Conservation (phyloP, 2,888 invertebrate species). For the Scaptomyza reducta region DNA sequence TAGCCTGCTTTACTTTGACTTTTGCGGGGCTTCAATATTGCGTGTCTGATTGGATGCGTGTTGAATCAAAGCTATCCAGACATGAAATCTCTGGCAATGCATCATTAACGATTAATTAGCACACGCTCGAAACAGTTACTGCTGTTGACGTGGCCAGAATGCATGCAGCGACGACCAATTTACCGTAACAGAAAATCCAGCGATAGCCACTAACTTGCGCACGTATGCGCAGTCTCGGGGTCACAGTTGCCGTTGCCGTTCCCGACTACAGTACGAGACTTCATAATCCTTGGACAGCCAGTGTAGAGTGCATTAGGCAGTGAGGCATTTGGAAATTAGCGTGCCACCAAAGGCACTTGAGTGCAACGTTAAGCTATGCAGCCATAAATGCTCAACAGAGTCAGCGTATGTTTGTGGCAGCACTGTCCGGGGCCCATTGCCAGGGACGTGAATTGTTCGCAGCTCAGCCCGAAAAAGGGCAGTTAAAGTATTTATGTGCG, state of each 20-base stretch:
- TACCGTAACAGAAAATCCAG: slow-evolving; percentile 14
- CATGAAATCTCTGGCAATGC: slow-evolving; percentile 67
- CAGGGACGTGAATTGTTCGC: slow-evolving; percentile 26
- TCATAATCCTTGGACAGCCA: slow-evolving; percentile 48
- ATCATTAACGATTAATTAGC: slow-evolving; percentile 74
- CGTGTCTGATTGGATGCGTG: slow-evolving; percentile 59
- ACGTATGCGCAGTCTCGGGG: slow-evolving; percentile 18
- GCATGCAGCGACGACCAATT: slow-evolving; percentile 8
- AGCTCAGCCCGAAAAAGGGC: slow-evolving; percentile 47
- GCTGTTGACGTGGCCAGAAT: slow-evolving; percentile 30
- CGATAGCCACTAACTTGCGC: background rate
- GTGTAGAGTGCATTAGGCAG: slow-evolving; percentile 45
- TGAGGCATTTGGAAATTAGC: slow-evolving; percentile 67
- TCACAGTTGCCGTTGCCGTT: slow-evolving; percentile 1
- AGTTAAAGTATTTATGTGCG: slow-evolving; percentile 61
- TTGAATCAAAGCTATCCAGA: slow-evolving; percentile 41
- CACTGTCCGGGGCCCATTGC: slow-evolving; percentile 13
- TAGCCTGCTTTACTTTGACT: slow-evolving; percentile 27
- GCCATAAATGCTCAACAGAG: slow-evolving; percentile 46
- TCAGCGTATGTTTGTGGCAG: slow-evolving; percentile 2
- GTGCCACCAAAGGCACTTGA: slow-evolving; percentile 61
- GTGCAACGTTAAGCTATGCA: slow-evolving; percentile 54
- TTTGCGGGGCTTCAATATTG: slow-evolving; percentile 66
- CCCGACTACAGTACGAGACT: slow-evolving; percentile 21
- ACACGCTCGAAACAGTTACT: slow-evolving; percentile 27